These are phyloP conservation scores for Ranitomeya imitator DNA, from an alignment of 2,113 vertebrate species.

Conservation along the genomic window DNA sequence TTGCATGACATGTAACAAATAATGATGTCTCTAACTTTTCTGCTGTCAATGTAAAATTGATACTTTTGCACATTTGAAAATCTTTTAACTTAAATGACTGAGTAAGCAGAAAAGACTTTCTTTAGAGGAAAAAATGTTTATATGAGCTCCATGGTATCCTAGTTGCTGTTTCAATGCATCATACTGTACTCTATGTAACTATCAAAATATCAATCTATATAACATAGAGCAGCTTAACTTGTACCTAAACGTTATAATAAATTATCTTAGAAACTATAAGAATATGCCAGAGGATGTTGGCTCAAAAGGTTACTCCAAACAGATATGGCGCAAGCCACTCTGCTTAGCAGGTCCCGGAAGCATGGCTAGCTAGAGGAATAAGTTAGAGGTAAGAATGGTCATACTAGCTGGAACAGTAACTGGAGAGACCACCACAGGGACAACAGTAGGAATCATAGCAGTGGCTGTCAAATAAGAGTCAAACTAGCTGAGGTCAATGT, in stretches of 20 bases:
- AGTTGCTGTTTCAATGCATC: constrained; percentile 17
- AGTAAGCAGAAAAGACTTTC: constrained; percentile 28
- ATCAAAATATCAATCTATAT: not conserved
- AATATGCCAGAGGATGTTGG: too few relatives aligned
- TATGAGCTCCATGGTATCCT: not conserved
- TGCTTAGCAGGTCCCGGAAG: too few relatives aligned
- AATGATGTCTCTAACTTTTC: constrained; percentile 38
- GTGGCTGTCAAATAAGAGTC: too few relatives aligned
- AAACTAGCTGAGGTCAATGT: too few relatives aligned
- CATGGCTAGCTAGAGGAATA: too few relatives aligned
- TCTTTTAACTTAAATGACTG: constrained; percentile 46
- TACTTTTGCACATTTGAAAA: constrained; percentile 27
- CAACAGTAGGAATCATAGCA: too few relatives aligned
- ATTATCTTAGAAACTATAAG: not conserved
- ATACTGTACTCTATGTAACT: not conserved
- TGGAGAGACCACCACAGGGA: too few relatives aligned
- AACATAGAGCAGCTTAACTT: not conserved
- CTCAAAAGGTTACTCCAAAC: too few relatives aligned
- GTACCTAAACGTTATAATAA: not conserved
- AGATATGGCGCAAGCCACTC: too few relatives aligned
- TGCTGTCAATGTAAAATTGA: constrained; percentile 28
- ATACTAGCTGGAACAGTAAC: too few relatives aligned
- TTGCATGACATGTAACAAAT: constrained; percentile 46
- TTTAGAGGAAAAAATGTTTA: not conserved
- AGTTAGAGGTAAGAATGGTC: too few relatives aligned